Evolutionary conservation across 2,888 invertebrate genomes (phyloP).

Genomic region (Polyommatus icarus): DNA sequence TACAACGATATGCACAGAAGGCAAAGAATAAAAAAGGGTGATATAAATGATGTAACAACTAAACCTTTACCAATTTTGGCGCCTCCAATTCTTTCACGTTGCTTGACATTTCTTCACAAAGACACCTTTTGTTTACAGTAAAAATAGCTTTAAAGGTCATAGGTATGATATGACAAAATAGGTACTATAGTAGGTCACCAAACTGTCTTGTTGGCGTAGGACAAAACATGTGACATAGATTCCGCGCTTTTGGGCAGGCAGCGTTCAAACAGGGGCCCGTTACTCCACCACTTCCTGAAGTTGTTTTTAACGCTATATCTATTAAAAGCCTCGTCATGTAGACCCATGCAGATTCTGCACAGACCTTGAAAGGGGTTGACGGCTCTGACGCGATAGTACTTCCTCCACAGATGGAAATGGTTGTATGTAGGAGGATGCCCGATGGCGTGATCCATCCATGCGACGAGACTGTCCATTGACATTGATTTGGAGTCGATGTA

Average conservation of each 20-base stretch:
- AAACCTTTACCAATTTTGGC: slow-evolving; percentile 15
- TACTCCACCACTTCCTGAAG: slow-evolving; percentile 66
- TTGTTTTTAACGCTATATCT: slow-evolving; percentile 45
- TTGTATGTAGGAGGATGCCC: slow-evolving; percentile 50
- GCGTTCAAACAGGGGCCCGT: slow-evolving; percentile 45
- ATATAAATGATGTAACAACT: background rate
- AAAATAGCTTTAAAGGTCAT: slow-evolving; percentile 2
- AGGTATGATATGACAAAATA: background rate
- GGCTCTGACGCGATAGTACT: slow-evolving; percentile 52
- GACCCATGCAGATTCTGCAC: slow-evolving; percentile 56
- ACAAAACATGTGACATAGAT: slow-evolving; percentile 42
- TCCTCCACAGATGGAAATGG: slow-evolving; percentile 57
- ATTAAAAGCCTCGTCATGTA: slow-evolving; percentile 50
- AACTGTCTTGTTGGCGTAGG: slow-evolving; percentile 45
- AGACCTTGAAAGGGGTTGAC: slow-evolving; percentile 49
- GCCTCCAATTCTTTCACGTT: background rate
- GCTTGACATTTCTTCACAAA: slow-evolving; percentile 13
- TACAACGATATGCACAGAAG: background rate
- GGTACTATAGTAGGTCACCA: background rate
- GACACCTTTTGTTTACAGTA: slow-evolving; percentile 18
- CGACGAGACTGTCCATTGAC: slow-evolving; percentile 49
- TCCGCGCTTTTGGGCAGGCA: slow-evolving; percentile 49
- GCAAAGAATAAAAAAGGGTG: background rate
- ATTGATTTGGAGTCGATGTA: slow-evolving; percentile 53
- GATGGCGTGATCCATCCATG: slow-evolving; percentile 50